Evolutionary conservation across 1,140 invertebrate species (phyloP).

Genomic region (Drosophila burlai): DNA sequence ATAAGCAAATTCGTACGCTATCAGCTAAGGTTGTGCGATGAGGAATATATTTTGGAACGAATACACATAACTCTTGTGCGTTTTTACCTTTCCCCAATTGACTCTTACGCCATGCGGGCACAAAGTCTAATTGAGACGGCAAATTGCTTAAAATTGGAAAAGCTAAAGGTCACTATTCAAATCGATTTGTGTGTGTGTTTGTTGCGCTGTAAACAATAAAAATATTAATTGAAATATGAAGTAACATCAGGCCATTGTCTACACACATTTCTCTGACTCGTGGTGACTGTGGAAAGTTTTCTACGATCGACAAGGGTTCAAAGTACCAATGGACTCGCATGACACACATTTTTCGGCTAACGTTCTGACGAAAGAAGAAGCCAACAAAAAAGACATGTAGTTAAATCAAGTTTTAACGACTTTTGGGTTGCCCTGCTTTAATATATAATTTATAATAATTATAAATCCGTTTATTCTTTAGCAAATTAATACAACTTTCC

Average conservation of each 20-base stretch:
- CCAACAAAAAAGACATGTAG: conserved; percentile 15
- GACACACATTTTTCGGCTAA: conserved; percentile 47
- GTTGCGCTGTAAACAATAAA: conserved; percentile 25
- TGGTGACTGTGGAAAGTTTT: conserved; percentile 77
- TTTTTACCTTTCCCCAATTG: conserved; percentile 25
- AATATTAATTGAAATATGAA: conserved; percentile 32
- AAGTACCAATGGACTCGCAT: conserved; percentile 46
- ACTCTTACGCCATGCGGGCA: conserved; percentile 43
- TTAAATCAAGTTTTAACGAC: not conserved
- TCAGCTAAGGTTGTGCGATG: conserved; percentile 42
- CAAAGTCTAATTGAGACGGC: conserved; percentile 56
- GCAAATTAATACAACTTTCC: too few relatives aligned
- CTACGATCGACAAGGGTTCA: conserved; percentile 36
- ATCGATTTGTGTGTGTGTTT: conserved; percentile 4
- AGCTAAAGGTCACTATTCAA: conserved; percentile 41
- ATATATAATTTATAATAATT: not conserved
- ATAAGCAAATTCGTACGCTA: conserved; percentile 67
- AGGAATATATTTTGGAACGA: conserved; percentile 42
- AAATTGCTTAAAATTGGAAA: conserved; percentile 61
- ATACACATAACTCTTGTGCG: conserved; percentile 42
- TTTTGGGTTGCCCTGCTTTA: not conserved
- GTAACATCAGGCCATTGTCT: conserved; percentile 18
- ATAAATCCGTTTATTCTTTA: not conserved
- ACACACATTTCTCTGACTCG: conserved; percentile 9
- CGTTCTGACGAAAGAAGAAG: conserved; percentile 53